Evolutionary conservation across 2,113 vertebrate species (phyloP), one percentile per base, ranked within the genome.

Genomic region (Phycodurus eques): DNA sequence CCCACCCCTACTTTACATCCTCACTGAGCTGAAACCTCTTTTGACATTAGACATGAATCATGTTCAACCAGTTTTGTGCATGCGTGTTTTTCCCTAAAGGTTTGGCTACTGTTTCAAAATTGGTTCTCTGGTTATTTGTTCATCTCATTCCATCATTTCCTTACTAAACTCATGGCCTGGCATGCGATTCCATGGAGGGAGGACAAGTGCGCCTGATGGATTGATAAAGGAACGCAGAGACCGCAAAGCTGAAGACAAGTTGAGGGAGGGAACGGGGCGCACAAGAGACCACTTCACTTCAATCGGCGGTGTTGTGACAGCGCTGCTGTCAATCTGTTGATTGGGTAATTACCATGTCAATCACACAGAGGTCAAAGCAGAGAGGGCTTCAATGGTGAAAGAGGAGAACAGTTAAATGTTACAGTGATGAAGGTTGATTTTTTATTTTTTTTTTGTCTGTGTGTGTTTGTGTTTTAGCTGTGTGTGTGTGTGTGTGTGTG

Each of bases 341-440:
- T 93, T 93, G 88, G 94, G 88, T 94, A 95, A 96, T 93, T 93
- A 91, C 89, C 89, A 88, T 91, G 93, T 93, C 94, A 96, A 93
- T 96, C 94, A 95, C 91, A 83, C 80, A 89, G 90, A 92, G 92
- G 93, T 92, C 91, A 93, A 90, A 91, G 89, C 90, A 91, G 88
- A 91, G 77, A 90, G 88, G 90, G 90, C 90, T 63, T 81, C 64
- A 72, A 80, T 22, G 72, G 73, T 54, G 77, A 87, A 74, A 77
- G 80, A 62, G 67, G 39, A 72, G 60, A 68, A 63, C 20, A 75
- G 71, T 54, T 54, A 59, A 77, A 74, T 49, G 72, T 67, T 73
- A 75, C 71, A 46, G 17, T 79, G 80, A 80, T 63, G 49, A 73
- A 76, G 83, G 83, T 64, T 39, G 83, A 46, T 87, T 91, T 80